Percentiles rank a stretch among this genome's conserved stretches.
These are phyloP conservation scores for Anthoptus insignis DNA, from an alignment of 2,888 invertebrate genomes.

Conservation along the genomic window DNA sequence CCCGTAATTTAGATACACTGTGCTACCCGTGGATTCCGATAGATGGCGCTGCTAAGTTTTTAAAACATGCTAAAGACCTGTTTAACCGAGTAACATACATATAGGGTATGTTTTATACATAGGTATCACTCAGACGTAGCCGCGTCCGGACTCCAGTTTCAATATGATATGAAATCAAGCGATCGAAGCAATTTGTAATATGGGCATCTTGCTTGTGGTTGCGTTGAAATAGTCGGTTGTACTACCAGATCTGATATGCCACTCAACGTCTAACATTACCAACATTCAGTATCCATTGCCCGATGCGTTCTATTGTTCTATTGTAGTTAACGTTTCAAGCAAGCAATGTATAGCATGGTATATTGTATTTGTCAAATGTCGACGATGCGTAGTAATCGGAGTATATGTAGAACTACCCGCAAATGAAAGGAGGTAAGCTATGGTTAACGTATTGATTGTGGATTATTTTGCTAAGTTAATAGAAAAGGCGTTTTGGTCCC, in stretches of 20 bases:
- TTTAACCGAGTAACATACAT: too few species aligned
- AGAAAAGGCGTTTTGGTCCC: not conserved
- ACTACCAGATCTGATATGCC: not conserved
- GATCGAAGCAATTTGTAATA: constrained; percentile 60
- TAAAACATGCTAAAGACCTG: too few species aligned
- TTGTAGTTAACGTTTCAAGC: not conserved
- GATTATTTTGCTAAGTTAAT: constrained; percentile 45
- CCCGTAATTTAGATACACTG: too few species aligned
- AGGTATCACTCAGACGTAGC: too few species aligned
- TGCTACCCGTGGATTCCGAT: too few species aligned
- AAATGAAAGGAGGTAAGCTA: constrained; percentile 60
- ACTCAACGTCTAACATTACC: not conserved
- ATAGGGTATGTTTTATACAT: too few species aligned
- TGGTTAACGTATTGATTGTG: constrained; percentile 49
- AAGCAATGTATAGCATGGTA: not conserved
- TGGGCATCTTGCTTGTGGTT: constrained; percentile 60
- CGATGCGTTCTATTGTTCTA: not conserved
- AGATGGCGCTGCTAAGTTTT: too few species aligned
- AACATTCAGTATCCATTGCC: constrained; percentile 10
- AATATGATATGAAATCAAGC: constrained; percentile 34
- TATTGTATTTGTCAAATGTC: not conserved
- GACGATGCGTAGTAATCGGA: not conserved
- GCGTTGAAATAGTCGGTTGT: constrained; percentile 53
- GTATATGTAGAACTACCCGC: constrained; percentile 54
- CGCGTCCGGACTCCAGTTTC: too few species aligned